Base-by-base conservation (phyloP, 2,113 vertebrate genomes). In the Pelvicachromis taeniatus region DNA sequence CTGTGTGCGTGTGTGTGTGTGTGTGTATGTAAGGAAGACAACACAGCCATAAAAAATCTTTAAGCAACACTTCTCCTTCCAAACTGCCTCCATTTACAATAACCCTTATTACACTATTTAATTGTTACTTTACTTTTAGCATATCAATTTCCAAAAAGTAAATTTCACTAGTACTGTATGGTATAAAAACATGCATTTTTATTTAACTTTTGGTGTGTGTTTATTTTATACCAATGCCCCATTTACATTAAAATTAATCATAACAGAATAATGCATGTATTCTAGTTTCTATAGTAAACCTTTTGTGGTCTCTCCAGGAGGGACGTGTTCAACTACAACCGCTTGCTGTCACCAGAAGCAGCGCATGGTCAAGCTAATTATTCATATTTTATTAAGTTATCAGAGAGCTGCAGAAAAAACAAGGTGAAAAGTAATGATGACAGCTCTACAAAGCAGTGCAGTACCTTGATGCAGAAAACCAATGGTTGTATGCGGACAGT, bases 1-100 rank as follows among this genome's bases (percentile, higher is more conserved):
- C 86, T 81, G 77, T 87, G 84, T 77, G 73, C 58, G 82, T 65
- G 77, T 85, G 81, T 75, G 45, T 83, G 48, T 83, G 65, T 83
- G 75, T 59, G 52, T 85, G 79, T 70, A 14, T 38, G 31, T n/a
- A 21, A 56, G 17, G 33, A 55, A 55, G n/a, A 40, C n/a, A 56
- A 40, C 9, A 68, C 55, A 77, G 29, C 38, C 77, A 83, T 21
- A 77, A 70, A 70, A 82, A 13, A 85, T 35, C 5, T 33, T 55
- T 79, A 16, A 59, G 31, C 70, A 35, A 77, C 40, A 50, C 48
- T 52, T 55, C 54, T 42, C 8, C 33, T 63, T 38, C 59, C 33
- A 48, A 12, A 45, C 21, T 6, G 55, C 65, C 38, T 63, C 14
- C 38, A 68, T 29, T 55, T 45, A 73, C 48, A 48, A 38, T 78